Base-by-base conservation (phyloP, 2,797 vertebrate genomes). In the Carduelis carduelis region DNA sequence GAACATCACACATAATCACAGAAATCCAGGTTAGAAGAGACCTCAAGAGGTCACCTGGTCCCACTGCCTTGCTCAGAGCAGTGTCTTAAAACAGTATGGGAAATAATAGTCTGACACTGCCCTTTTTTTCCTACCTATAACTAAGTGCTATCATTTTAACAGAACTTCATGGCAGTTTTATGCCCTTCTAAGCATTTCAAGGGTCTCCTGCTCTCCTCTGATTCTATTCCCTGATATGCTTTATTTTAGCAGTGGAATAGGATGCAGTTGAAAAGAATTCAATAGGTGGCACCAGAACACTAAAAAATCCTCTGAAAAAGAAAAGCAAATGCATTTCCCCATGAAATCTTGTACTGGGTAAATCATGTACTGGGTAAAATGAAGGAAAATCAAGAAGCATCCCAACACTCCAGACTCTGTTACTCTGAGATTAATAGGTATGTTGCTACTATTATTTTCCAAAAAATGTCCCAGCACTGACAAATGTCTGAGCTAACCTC, bases 231-330 rank as follows among this genome's bases (percentile, higher is more conserved):
- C 39, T 55, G 7, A 4, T 44, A 77, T 53, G 27, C 17, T 70
- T 86, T 60, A 59, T 63, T n/a, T 60, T 5, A 74, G 49, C 83
- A 46, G 30, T 28, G 43, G 64, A 89, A 47, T 20, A 90, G 17
- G 75, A 75, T 0, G 1, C 17, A 47, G 46, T 69, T 81, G 72
- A 60, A 52, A 92, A 78, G 3, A 74, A 95, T 95, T 97, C 98
- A 97, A 86, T 97, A 98, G 98, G 94, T 97, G 98, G 98, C 98
- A 97, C 89, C 83, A 98, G 46, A 96, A 91, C 94, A 96, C 94
- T 70, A 97, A 83, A 93, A 97, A 93, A 57, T 53, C 55, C 22
- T 72, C 43, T 87, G 69, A 50, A 39, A 37, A 5, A 52, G 21
- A 17, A 32, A 16, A 63, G 78, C 9, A 14, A 50, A 24, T 39